These are phyloP conservation scores for Scartelaos histophorus DNA, from an alignment of 2,113 vertebrate genomes.

Conservation along the genomic window DNA sequence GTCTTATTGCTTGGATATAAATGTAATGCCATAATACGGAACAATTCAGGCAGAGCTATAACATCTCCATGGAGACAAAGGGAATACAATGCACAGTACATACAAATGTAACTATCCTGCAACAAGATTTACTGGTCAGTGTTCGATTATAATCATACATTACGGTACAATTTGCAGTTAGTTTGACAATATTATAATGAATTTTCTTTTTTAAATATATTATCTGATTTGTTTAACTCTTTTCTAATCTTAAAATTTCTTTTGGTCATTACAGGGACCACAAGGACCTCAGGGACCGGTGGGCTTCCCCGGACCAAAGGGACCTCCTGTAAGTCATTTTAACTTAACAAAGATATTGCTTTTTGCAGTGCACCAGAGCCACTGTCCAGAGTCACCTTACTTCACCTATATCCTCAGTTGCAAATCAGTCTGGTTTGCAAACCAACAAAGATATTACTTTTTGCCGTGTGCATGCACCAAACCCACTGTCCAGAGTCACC, in stretches of 20 bases:
- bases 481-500: neutral
- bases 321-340: conserved; percentile 95
- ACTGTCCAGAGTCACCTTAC: neutral
- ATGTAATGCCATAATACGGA: no score
- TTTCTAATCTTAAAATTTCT: conserved; percentile 8
- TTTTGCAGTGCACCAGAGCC: neutral
- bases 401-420: neutral
- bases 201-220: neutral
- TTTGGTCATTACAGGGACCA: conserved; percentile 82
- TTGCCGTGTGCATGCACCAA: neutral
- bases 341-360: no score
- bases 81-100: no score
- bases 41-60: no score
- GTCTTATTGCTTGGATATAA: no score
- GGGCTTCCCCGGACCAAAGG: conserved; percentile 94
- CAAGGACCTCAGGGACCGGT: conserved; percentile 97
- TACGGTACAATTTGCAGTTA: no score
- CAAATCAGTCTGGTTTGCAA: conserved; percentile 37
- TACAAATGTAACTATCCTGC: no score
- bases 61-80: no score
- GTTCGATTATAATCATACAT: no score
- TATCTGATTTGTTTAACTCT: neutral
- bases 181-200: no score
- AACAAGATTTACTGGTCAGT: no score
- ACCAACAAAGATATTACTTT: no score